Percentiles rank a stretch among this genome's conserved stretches.
phyloP scores from a whole-genome alignment of 2,113 vertebrate species.

The Erythrocebus patas region DNA sequence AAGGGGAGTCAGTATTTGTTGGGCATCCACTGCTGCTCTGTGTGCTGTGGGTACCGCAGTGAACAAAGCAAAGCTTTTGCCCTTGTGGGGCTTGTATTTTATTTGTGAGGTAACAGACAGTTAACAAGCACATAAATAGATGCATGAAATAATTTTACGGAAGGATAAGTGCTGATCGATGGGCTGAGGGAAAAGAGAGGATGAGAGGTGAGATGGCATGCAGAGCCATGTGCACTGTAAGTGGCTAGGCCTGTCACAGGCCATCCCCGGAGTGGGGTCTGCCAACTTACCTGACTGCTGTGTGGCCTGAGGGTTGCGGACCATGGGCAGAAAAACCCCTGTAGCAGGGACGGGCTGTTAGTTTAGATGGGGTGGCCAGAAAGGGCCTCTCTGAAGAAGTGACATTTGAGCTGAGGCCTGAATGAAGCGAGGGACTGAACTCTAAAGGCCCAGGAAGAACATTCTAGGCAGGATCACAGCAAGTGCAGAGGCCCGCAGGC shows the following conservation, averaged over 20 bases:
- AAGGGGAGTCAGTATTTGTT: not conserved
- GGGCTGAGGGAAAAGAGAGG: not conserved
- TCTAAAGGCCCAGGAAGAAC: not conserved
- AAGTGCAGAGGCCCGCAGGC: not conserved
- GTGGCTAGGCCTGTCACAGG: too few species aligned
- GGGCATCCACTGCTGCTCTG: not conserved
- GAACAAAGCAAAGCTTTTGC: not conserved
- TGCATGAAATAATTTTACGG: not conserved
- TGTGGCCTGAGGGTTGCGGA: too few species aligned
- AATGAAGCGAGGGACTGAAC: not conserved
- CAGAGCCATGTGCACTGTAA: not conserved
- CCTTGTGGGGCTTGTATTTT: not conserved
- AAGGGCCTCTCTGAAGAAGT: not conserved
- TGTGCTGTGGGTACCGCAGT: not conserved
- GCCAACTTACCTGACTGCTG: too few species aligned
- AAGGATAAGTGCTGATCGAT: not conserved
- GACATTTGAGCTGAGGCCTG: not conserved
- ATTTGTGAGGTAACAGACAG: not conserved
- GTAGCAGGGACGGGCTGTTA: not conserved
- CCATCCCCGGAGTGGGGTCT: too few species aligned
- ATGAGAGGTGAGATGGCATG: not conserved
- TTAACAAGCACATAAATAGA: not conserved
- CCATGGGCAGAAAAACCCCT: too few species aligned
- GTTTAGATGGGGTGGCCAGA: not conserved
- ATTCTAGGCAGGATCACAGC: not conserved